Evolutionary conservation across 2,797 vertebrate species (phyloP).

Genomic region (Eidolon dupreanum): DNA sequence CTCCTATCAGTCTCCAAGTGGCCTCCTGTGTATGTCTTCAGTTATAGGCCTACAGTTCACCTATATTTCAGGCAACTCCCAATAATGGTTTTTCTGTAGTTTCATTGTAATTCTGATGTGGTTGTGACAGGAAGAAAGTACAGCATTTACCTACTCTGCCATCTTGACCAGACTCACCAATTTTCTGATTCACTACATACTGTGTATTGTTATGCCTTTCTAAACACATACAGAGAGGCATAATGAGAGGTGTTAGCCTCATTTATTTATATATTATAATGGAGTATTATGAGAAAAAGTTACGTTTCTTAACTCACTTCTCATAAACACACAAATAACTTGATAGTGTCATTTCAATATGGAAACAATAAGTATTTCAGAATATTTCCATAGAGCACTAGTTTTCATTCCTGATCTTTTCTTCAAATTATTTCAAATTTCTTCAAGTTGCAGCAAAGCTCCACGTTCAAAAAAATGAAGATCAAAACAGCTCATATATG

Average conservation of each 20-base stretch:
- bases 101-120: no score
- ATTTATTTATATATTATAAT: conserved; percentile 5
- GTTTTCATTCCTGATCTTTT: conserved; percentile 12
- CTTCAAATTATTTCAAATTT: conserved; percentile 57
- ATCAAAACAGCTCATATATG: neutral
- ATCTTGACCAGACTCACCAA: neutral
- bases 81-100: no score
- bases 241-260: neutral
- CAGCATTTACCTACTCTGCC: no score
- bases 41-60: no score
- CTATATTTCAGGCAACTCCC: no score
- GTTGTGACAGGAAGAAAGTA: no score
- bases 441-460: neutral
- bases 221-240: neutral
- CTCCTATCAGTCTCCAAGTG: no score
- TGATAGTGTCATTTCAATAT: conserved; percentile 1
- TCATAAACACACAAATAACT: neutral
- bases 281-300: conserved; percentile 8
- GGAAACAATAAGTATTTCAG: conserved; percentile 5
- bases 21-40: no score
- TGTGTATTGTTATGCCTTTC: neutral
- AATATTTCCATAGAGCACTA: conserved; percentile 2
- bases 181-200: neutral
- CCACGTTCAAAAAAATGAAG: conserved; percentile 38
- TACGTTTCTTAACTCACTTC: neutral